Base-by-base conservation (phyloP, 2,113 vertebrate genomes). In the Neodon shergylaensis region DNA sequence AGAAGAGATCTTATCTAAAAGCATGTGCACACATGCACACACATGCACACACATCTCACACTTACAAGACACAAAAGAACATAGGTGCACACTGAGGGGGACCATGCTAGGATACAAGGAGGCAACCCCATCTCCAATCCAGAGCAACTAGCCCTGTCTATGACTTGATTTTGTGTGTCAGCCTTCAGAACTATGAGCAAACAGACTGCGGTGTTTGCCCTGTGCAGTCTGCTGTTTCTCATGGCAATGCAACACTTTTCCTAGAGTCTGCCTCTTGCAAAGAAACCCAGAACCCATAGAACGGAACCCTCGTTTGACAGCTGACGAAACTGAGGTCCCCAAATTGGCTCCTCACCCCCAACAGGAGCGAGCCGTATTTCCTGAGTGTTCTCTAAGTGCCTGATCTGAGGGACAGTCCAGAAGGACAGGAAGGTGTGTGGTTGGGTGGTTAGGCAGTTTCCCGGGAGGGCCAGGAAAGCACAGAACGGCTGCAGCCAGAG, bases 151-250 rank as follows among this genome's bases (percentile, higher is more conserved):
- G 4, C 44, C 22, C n/a, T 28, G 44, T 39, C 5, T 0, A 21
- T 24, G 36, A 33, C 7, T 8, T 17, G 31, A 10, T 47, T 76
- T 49, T 13, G 3, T 28, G 54, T 72, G 68, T 61, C 16, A 72
- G n/a, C n/a, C 39, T 36, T 31, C 4, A 58, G 52, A 39, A 44
- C 26, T 39, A 24, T 10, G 12, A 26, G 70, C 19, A 36, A 49
- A 52, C 4, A 24, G 19, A 31, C 14, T 22, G 19, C 4, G 1
- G 5, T 49, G 10, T 83, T n/a, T 33, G 33, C 28, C 16, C 8
- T 7, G 24, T 5, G 6, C 2, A 3, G n/a, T 1, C 17, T 21
- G 12, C 19, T 26, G 1, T 70, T 54, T 65, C 28, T 28, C 31
- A 21, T 1, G 31, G n/a, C 33, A 52, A 49, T 9, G 22, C 33